Evolutionary conservation across 1,140 invertebrate species (phyloP), one percentile per base, ranked within the genome.

Genomic region (Zaprionus vittiger): DNA sequence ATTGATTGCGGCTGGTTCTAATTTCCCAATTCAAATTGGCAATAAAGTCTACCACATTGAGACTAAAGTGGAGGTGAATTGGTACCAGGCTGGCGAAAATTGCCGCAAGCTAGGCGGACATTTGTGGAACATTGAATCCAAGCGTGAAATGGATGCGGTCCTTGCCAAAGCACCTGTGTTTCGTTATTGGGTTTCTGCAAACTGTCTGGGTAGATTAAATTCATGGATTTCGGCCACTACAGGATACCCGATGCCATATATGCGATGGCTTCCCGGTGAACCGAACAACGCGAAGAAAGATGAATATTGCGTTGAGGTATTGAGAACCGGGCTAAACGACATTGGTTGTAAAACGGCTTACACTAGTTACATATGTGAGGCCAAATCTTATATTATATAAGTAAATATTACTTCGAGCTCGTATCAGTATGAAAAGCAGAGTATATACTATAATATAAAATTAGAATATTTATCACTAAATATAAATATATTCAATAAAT

Each of bases 11-110:
- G 12, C 4, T 38, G 6, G 14, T 12, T 61, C 15, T 12, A 75
- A 59, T 11, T 75, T 75, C 20, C 38, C 59, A 2, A 26, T 63
- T 37, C 66, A 75, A 75, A 41, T 70, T 34, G 67, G 60, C 17
- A 75, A 52, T 1, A 75, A 75, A 37, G 52, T 71, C 15, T 70
- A 64, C 11, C 61, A 54, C 12, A 15, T 70, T 9, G 59, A 55
- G 14, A 15, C 5, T 20, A 17, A 24, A 1, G 0, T 14, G 2
- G 0, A 14, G 0, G 24, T 28, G 15, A 75, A 28, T 34, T 75
- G 67, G 60, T 31, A 54, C 41, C 14, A 59, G 60, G 73, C 73
- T 7, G 60, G 38, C 0, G 41, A 59, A 37, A 64, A n/a, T 17
- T 71, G 67, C 24, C 60, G 73, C 2, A 7, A 60, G 22, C 2